Evolutionary conservation across 2,888 invertebrate species (phyloP).

Genomic region (Drosophila nr. fundita): DNA sequence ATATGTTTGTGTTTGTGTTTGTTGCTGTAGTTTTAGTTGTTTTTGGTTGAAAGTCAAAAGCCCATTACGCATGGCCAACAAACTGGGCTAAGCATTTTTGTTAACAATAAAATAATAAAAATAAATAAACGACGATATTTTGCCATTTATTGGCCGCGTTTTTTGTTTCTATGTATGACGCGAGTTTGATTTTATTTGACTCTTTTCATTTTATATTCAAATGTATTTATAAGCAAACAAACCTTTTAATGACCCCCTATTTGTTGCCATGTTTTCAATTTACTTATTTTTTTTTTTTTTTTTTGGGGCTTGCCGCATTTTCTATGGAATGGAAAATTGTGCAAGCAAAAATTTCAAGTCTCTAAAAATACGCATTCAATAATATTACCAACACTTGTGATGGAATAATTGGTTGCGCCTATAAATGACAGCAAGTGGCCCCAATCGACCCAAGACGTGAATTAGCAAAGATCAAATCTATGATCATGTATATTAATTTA

Average conservation of each 20-base stretch:
- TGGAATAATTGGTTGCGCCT: not conserved
- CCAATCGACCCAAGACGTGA: constrained; percentile 18
- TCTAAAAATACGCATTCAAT: not conserved
- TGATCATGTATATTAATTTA: constrained; percentile 69
- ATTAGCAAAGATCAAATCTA: constrained; percentile 33
- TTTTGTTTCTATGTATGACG: constrained; percentile 37
- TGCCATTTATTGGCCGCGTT: constrained; percentile 49
- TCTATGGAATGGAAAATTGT: constrained; percentile 62
- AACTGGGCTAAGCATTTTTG: constrained; percentile 49
- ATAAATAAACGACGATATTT: constrained; percentile 20
- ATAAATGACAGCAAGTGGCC: constrained; percentile 17
- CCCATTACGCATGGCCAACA: constrained; percentile 23
- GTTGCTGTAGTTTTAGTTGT: constrained; percentile 7
- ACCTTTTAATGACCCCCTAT: constrained; percentile 59
- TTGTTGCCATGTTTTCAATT: constrained; percentile 40
- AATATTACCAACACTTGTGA: constrained; percentile 2
- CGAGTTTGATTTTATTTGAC: constrained; percentile 48
- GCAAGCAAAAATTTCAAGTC: constrained; percentile 8
- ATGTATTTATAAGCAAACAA: constrained; percentile 23
- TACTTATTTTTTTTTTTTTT: constrained; percentile 4
- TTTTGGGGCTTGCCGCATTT: constrained; percentile 59
- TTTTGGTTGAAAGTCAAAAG: constrained; percentile 14
- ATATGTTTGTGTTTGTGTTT: constrained; percentile 17
- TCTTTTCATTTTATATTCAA: constrained; percentile 41
- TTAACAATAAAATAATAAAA: constrained; percentile 46